These are phyloP conservation scores for Leucoraja ocellata DNA, from an alignment of 2,797 vertebrate genomes.

Conservation along the genomic window DNA sequence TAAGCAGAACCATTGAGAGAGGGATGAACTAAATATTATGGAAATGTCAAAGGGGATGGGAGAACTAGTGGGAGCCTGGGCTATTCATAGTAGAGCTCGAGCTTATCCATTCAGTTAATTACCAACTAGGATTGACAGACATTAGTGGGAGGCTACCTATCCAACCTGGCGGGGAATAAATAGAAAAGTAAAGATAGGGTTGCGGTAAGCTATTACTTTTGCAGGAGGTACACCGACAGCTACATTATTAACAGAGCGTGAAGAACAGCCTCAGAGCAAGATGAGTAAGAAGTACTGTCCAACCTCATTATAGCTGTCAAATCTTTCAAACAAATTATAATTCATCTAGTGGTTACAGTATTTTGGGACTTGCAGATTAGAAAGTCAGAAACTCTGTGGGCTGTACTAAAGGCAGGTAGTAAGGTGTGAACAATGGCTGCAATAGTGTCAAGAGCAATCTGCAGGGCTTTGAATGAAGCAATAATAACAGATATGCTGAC, in stretches of 20 bases:
- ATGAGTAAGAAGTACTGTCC: background rate
- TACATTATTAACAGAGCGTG: background rate
- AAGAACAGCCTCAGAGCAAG: background rate
- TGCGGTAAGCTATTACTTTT: background rate
- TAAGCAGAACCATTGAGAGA: background rate
- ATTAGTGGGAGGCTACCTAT: background rate
- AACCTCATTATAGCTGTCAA: background rate
- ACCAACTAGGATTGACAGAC: background rate
- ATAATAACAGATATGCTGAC: background rate
- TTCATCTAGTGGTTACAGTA: background rate
- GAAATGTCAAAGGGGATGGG: background rate
- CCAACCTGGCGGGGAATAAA: background rate
- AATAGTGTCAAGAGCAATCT: background rate
- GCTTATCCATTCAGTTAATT: background rate
- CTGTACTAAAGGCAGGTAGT: background rate
- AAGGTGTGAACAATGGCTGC: background rate
- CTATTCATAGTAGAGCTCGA: background rate
- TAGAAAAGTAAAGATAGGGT: slow-evolving; percentile 12
- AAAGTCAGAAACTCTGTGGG: background rate
- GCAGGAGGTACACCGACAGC: background rate
- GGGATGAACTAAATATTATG: background rate
- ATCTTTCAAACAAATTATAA: slow-evolving; percentile 1
- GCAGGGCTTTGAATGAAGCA: background rate
- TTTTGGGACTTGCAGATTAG: slow-evolving; percentile 17
- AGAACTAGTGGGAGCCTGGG: background rate